These are phyloP conservation scores for Poecile atricapillus DNA, from an alignment of 2,113 vertebrate genomes.

Conservation along the genomic window DNA sequence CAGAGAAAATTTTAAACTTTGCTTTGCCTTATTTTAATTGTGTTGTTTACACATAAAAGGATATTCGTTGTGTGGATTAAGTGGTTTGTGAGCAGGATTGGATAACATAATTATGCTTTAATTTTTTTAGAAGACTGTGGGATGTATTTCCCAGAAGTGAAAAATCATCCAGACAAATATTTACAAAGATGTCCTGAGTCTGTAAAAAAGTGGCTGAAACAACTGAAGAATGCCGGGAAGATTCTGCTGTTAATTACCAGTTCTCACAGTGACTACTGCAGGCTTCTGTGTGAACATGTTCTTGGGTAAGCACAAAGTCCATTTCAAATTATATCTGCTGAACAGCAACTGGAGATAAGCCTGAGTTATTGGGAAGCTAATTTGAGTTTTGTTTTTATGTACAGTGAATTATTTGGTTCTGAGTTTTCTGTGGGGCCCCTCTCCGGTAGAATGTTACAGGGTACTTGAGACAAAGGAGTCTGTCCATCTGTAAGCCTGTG, in stretches of 20 bases:
- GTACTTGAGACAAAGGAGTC: background rate
- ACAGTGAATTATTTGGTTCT: background rate
- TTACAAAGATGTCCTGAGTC: conserved; percentile 86
- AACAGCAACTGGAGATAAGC: background rate
- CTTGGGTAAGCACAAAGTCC: conserved; percentile 81
- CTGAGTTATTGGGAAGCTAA: background rate
- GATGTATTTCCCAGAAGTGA: conserved; percentile 91
- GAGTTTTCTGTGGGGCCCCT: background rate
- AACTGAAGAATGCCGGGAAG: conserved; percentile 86
- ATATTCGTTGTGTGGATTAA: background rate
- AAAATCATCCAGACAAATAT: conserved; percentile 85
- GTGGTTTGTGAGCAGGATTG: conserved; percentile 1
- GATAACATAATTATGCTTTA: conserved; percentile 13
- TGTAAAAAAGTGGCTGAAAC: conserved; percentile 87
- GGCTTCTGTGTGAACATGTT: conserved; percentile 87
- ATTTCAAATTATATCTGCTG: background rate
- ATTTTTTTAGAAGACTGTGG: conserved; percentile 84
- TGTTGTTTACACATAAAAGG: conserved; percentile 10
- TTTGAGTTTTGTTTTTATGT: background rate
- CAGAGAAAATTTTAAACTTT: background rate
- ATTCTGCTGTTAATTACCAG: conserved; percentile 90
- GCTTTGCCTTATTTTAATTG: background rate
- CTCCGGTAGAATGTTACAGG: background rate
- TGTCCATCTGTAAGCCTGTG: background rate
- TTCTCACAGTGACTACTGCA: conserved; percentile 95